These are phyloP conservation scores for Catocala fraxini DNA, from an alignment of 2,888 invertebrate species.

Conservation along the genomic window DNA sequence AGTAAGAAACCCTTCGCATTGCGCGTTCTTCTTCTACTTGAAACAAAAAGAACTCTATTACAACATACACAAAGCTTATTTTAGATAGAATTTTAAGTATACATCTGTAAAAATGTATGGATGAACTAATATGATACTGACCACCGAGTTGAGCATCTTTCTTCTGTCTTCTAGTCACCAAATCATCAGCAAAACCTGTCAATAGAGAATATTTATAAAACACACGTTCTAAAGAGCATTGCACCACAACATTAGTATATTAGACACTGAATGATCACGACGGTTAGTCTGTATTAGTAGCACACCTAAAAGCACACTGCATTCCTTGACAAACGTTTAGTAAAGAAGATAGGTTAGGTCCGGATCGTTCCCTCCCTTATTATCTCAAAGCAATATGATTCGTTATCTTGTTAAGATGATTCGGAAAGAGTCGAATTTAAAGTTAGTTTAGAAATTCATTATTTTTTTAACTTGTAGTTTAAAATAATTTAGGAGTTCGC, in stretches of 20 bases:
- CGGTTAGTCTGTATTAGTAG: constrained; percentile 77
- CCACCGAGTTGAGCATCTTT: constrained; percentile 86
- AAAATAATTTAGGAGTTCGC: constrained; percentile 2
- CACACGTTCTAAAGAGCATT: constrained; percentile 15
- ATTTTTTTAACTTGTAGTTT: not conserved
- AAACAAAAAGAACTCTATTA: constrained; percentile 54
- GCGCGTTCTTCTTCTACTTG: constrained; percentile 94
- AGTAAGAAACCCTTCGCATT: constrained; percentile 96
- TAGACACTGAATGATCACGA: constrained; percentile 69
- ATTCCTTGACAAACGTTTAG: constrained; percentile 72
- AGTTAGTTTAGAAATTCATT: not conserved
- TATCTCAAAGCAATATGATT: constrained; percentile 1
- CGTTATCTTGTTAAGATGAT: not conserved
- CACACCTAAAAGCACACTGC: constrained; percentile 83
- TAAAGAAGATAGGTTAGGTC: constrained; percentile 64
- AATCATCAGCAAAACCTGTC: constrained; percentile 85
- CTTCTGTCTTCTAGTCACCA: constrained; percentile 85
- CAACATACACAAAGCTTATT: not conserved
- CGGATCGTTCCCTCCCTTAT: constrained; percentile 61
- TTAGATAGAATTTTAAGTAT: not conserved
- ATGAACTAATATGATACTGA: constrained; percentile 54
- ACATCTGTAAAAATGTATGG: not conserved
- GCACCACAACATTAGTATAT: constrained; percentile 59
- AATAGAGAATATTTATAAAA: constrained; percentile 44
- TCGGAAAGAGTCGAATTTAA: not conserved